These are phyloP conservation scores for Eristalinus aeneus DNA, from an alignment of 2,888 invertebrate species.

Conservation along the genomic window DNA sequence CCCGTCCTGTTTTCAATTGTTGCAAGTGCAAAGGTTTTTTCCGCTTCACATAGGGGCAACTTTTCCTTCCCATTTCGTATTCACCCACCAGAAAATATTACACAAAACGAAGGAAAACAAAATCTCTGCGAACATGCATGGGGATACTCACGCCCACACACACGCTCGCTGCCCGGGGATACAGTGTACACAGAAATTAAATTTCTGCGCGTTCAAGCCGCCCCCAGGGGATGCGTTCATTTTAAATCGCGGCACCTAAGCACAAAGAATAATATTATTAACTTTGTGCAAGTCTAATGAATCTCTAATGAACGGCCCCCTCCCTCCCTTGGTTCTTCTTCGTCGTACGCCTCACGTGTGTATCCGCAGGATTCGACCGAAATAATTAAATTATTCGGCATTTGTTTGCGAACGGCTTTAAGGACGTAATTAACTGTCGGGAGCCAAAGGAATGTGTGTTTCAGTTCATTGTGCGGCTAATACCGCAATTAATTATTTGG, in stretches of 20 bases:
- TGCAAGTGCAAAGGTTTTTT: conserved; percentile 57
- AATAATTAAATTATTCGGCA: conserved; percentile 65
- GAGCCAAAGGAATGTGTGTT: conserved; percentile 55
- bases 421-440: conserved; percentile 51
- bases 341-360: not conserved
- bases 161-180: not conserved
- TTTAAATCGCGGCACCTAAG: conserved; percentile 64
- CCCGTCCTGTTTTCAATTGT: conserved; percentile 40
- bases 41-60: conserved; percentile 23
- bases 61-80: conserved; percentile 17
- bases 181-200: conserved; percentile 27
- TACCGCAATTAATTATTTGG: conserved; percentile 63
- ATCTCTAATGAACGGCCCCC: conserved; percentile 62
- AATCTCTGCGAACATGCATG: not conserved
- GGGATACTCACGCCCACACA: not conserved
- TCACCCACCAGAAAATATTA: conserved; percentile 31
- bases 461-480: conserved; percentile 46
- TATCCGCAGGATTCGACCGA: conserved; percentile 4
- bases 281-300: conserved; percentile 66
- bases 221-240: conserved; percentile 56
- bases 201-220: conserved; percentile 42
- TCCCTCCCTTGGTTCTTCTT: not conserved
- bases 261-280: conserved; percentile 65
- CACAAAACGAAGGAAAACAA: conserved; percentile 5
- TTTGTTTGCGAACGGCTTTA: conserved; percentile 55